These are phyloP conservation scores for Phragmatobia fuliginosa DNA, from an alignment of 2,888 invertebrate genomes.

Conservation along the genomic window DNA sequence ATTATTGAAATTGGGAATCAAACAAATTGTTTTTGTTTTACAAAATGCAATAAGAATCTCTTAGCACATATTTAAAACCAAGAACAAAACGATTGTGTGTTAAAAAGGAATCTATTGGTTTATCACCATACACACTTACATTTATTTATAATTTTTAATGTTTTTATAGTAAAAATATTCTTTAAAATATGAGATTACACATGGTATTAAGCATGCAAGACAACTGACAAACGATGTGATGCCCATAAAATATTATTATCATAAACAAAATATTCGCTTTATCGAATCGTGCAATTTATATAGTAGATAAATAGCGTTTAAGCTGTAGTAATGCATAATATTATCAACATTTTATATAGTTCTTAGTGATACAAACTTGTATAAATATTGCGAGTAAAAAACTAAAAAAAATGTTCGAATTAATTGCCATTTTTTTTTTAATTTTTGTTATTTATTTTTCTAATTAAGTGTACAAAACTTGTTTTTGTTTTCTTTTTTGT, in stretches of 20 bases:
- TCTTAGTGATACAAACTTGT: conserved; percentile 62
- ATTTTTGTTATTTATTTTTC: conserved; percentile 85
- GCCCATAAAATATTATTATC: conserved; percentile 50
- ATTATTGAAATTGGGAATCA: neutral
- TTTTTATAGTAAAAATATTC: neutral
- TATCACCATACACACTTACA: neutral
- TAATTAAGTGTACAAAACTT: conserved; percentile 70
- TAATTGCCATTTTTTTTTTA: conserved; percentile 74
- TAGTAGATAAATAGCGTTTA: conserved; percentile 74
- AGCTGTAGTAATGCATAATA: conserved; percentile 75
- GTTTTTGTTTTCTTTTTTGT: conserved; percentile 66
- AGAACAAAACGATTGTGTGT: neutral
- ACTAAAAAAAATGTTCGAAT: conserved; percentile 52
- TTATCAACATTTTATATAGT: conserved; percentile 58
- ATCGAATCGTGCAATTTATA: conserved; percentile 85
- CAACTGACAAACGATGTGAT: conserved; percentile 37
- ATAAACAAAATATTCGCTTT: conserved; percentile 78
- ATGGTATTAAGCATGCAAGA: neutral
- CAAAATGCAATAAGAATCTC: neutral
- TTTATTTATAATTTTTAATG: neutral
- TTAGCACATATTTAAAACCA: neutral
- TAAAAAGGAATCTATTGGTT: neutral
- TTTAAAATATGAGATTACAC: neutral
- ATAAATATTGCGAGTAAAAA: conserved; percentile 59
- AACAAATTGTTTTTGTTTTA: neutral